Base-by-base conservation (phyloP, 2,113 vertebrate genomes). In the Atrichornis clamosus region DNA sequence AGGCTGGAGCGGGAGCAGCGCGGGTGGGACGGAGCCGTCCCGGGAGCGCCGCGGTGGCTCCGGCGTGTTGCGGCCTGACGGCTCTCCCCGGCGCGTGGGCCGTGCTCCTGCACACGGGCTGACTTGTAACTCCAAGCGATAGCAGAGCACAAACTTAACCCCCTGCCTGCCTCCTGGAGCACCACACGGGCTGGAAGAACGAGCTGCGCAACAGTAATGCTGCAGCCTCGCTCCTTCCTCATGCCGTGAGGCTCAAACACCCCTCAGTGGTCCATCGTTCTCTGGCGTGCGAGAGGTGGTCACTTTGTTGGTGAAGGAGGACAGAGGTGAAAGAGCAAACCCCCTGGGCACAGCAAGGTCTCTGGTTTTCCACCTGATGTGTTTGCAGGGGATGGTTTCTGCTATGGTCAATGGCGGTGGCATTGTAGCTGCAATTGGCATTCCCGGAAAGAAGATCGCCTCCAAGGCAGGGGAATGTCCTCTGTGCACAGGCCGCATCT, bases 371-470 rank as follows among this genome's bases (percentile, higher is more conserved):
- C 19, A 5, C 21, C 0, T 0, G 4, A 5, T 0, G 4, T 19
- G 30, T 33, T 56, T 26, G 44, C 44, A 76, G 62, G 26, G 0
- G 0, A 6, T 9, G 30, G 1, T 42, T 60, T 49, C 15, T 53
- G 27, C 80, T 33, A 0, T 1, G 42, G 26, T 32, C 30, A 12
- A 0, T 0, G 35, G n/a, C 13, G 32, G 46, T 3, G 30, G 17
- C 4, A 0, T 9, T 17, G 6, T 22, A 42, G 50, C 10, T 26
- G 46, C 1, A 0, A 15, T 3, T 0, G 3, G 17, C 3, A 0
- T 16, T 39, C 70, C 63, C 35, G 8, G 17, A 27, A 53, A 50
- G 49, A 68, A 56, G 18, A 4, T 79, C 28, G 44, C 22, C 24
- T 91, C 78, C 69, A 63, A 49, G 49, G 42, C 16, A 21, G 6